Conservation (phyloP, 2,113 vertebrate genomes). For the Haemorhous mexicanus region DNA sequence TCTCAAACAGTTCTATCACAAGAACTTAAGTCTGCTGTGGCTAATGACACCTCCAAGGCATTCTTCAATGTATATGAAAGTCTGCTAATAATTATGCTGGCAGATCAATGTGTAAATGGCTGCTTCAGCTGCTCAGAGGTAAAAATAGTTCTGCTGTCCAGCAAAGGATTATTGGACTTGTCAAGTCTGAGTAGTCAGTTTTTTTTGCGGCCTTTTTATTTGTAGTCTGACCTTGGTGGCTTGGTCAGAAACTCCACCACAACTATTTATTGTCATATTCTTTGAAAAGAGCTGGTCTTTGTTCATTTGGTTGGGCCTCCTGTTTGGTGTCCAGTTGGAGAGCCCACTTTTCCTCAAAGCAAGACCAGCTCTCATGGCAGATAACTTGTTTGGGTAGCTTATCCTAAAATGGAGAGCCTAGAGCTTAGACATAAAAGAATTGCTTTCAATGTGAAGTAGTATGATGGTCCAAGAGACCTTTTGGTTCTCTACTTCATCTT, state of each 20-base stretch:
- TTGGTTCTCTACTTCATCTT: background rate
- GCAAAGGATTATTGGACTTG: background rate
- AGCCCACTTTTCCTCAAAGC: background rate
- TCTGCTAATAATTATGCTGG: background rate
- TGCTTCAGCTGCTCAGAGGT: background rate
- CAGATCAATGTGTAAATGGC: background rate
- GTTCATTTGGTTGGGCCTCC: background rate
- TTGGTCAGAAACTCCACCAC: background rate
- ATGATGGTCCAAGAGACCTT: background rate
- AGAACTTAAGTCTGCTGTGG: background rate
- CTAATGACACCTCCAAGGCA: background rate
- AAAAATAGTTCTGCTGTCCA: background rate
- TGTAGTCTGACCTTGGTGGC: background rate
- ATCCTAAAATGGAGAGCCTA: background rate
- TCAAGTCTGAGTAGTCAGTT: background rate
- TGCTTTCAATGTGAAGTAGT: background rate
- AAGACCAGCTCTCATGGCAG: background rate
- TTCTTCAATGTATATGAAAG: background rate
- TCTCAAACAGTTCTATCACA: background rate
- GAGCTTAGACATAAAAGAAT: background rate
- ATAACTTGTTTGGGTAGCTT: background rate
- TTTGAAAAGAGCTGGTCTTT: background rate
- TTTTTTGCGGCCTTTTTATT: constrained; percentile 7
- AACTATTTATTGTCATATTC: background rate
- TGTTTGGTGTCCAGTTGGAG: background rate